Evolutionary conservation across 2,797 vertebrate species (phyloP), one percentile per base, ranked within the genome.

Genomic region (Urophycis tenuis): DNA sequence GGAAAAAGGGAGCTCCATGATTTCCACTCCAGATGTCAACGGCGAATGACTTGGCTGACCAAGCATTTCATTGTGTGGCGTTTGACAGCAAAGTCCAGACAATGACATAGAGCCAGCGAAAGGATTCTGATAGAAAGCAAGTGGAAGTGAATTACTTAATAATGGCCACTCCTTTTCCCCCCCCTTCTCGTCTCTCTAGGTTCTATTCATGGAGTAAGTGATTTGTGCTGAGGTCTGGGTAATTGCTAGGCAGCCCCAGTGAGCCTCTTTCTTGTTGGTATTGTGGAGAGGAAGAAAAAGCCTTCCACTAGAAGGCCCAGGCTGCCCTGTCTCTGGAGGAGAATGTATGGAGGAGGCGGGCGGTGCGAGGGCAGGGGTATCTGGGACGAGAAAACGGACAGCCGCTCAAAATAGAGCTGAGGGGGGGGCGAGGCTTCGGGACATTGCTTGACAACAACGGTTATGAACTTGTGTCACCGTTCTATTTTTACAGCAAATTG

Each of bases 401-500:
- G 77, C 75, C 75, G 73, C 78, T 87, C 45, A 75, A 75, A 84
- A 84, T 83, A 81, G 81, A 19, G 22, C n/a, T n/a, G n/a, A 49
- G 35, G 73, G 15, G 53, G 53, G 35, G 71, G 74, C 72, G 72
- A 72, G 64, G 78, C 76, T 72, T 74, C 45, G 53, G 49, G 78
- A 73, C 67, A 80, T 82, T 86, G 88, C 90, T 87, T 74, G 80
- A 90, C 88, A 89, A 88, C 90, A 88, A 67, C 81, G 2, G 34
- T 34, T 75, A 78, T 79, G 77, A 86, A 88, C 77, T 75, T 11
- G 74, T 74, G 77, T 83, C 78, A 25, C 75, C 0, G 76, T 78
- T 84, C 87, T 91, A 89, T 91, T 90, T 88, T 81, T 85, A 83
- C 76, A 70, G 74, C 9, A 32, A 81, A 86, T 89, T 80, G 83